Conservation (phyloP, 2,113 vertebrate species). For the zebrafish (Danio rerio) region GRCz12tu NC_133184.1:45012001-45012500, state of each 20-base stretch:
- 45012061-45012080: constrained; percentile 45
- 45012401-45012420: neutral
- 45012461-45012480: neutral
- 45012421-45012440: neutral
- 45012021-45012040: constrained; percentile 52
- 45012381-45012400: neutral
- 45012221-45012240: neutral
- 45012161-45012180: constrained; percentile 29
- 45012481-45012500: neutral
- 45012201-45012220: constrained; percentile 41
- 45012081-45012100: constrained; percentile 43
- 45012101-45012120: constrained; percentile 46
- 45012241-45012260: constrained; percentile 47
- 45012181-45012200: constrained; percentile 47
- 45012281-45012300: neutral
- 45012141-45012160: constrained; percentile 27
- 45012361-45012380: neutral
- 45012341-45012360: constrained; percentile 1
- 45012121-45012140: constrained; percentile 37
- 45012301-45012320: neutral
- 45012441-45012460: neutral
- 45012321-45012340: neutral
- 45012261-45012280: constrained; percentile 25
- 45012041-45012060: constrained; percentile 19
- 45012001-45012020: constrained; percentile 50